Conservation (phyloP, 2,888 invertebrate genomes). For the Ectemnius continuus region DNA sequence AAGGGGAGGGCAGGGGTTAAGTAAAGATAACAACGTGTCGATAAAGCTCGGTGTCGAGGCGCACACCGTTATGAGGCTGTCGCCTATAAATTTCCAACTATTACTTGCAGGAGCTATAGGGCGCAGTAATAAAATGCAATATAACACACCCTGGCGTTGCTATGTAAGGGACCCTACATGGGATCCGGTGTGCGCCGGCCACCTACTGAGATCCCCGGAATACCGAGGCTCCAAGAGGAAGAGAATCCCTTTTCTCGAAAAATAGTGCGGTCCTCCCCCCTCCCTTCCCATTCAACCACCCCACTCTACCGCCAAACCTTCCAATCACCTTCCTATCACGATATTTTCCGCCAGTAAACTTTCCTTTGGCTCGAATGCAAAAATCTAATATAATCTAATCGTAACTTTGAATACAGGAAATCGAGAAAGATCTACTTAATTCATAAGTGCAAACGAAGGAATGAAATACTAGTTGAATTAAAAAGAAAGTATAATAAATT, state of each 20-base stretch:
- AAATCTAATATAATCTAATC: too few relatives aligned
- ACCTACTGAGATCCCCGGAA: conserved; percentile 35
- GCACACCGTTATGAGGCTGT: conserved; percentile 42
- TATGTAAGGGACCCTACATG: conserved; percentile 33
- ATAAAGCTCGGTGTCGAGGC: conserved; percentile 46
- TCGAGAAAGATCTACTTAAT: too few relatives aligned
- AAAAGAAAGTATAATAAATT: too few relatives aligned
- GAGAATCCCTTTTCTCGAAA: conserved; percentile 31
- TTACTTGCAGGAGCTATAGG: conserved; percentile 46
- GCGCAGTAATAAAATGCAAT: conserved; percentile 56
- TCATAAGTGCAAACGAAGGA: too few relatives aligned
- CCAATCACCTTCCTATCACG: too few relatives aligned
- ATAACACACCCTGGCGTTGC: conserved; percentile 45
- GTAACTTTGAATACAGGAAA: too few relatives aligned
- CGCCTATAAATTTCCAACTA: conserved; percentile 59
- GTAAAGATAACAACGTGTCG: conserved; percentile 61
- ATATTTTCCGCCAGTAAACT: too few relatives aligned
- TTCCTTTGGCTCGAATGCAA: too few relatives aligned
- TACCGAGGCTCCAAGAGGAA: conserved; percentile 31
- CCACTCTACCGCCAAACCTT: too few relatives aligned
- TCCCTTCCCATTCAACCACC: too few relatives aligned
- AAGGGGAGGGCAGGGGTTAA: conserved; percentile 25
- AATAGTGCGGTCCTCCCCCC: not conserved
- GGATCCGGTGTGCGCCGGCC: conserved; percentile 26
- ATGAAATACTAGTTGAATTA: too few relatives aligned